Conservation (phyloP, 2,113 vertebrate species). For the Mirounga angustirostris region DNA sequence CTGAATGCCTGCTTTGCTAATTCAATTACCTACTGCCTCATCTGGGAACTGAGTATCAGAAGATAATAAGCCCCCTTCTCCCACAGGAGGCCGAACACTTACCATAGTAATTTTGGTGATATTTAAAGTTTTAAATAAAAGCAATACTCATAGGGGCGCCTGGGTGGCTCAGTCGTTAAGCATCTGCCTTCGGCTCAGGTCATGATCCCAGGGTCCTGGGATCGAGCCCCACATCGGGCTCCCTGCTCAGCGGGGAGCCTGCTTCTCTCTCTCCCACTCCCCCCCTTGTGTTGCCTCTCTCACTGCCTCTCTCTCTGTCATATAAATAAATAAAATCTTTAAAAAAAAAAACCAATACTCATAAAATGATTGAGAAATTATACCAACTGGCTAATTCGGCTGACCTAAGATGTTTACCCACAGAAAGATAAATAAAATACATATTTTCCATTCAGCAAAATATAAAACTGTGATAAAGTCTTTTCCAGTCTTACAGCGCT, state of each 20-base stretch:
- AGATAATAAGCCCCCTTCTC: not conserved
- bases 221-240: too few species aligned
- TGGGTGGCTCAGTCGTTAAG: too few species aligned
- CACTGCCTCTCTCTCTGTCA: too few species aligned
- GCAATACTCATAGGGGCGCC: not conserved
- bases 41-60: not conserved
- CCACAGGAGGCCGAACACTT: not conserved
- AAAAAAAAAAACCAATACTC: not conserved
- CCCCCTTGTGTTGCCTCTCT: too few species aligned
- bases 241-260: too few species aligned
- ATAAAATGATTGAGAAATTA: not conserved
- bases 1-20: slow-evolving; percentile 45
- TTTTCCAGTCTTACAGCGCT: not conserved
- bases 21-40: slow-evolving; percentile 44
- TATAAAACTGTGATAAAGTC: not conserved
- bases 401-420: not conserved
- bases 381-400: not conserved
- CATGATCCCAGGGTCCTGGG: too few species aligned
- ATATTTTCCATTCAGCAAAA: not conserved
- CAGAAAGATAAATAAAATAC: not conserved
- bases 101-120: not conserved
- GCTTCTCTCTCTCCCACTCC: too few species aligned
- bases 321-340: too few species aligned
- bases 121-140: not conserved
- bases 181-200: too few species aligned